Base-by-base conservation (phyloP, 2,888 invertebrate species). In the Dendrolimus pini region DNA sequence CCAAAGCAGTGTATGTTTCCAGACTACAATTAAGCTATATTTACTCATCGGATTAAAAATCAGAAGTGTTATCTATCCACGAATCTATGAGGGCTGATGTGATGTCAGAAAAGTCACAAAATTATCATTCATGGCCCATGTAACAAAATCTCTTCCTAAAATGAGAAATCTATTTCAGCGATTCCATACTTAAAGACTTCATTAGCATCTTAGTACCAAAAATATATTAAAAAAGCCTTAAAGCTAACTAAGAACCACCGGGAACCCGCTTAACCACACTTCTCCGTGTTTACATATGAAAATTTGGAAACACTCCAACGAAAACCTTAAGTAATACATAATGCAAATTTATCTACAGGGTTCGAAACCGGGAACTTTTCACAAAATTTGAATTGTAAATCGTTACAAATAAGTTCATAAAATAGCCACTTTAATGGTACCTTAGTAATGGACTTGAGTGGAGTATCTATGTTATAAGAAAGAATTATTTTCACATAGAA, bases 301-400 rank as follows among this genome's bases (percentile, higher is more conserved):
- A 80, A 78, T 76, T 67, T 64, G 61, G 67, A 66, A 74, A 69
- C 66, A 68, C 69, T 69, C 65, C 55, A 60, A 63, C 61, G 62
- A 70, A 76, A 77, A 71, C 68, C 70, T 72, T 68, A 68, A 72
- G 72, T 68, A 71, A 72, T 61, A 67, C 66, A 65, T 72, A 74
- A 80, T 78, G 77, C 71, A 78, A 82, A 81, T 81, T 73, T 64
- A 66, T 65, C 64, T 59, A 68, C 71, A 69, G 70, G 65, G 69
- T 47, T 47, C 69, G 68, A 61, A 65, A 59, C 57, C 56, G 61
- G 67, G 69, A 78, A 81, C 76, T 82, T 80, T 74, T 73, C 72
- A 60, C 72, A 65, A 67, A 74, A 83, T 84, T 82, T 80, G 78
- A 82, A 83, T 81, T 84, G 78, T 71, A 83, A 74, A 84, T 83